These are phyloP conservation scores for Subanguina moxae DNA, from an alignment of 1,140 invertebrate species.

Conservation along the genomic window DNA sequence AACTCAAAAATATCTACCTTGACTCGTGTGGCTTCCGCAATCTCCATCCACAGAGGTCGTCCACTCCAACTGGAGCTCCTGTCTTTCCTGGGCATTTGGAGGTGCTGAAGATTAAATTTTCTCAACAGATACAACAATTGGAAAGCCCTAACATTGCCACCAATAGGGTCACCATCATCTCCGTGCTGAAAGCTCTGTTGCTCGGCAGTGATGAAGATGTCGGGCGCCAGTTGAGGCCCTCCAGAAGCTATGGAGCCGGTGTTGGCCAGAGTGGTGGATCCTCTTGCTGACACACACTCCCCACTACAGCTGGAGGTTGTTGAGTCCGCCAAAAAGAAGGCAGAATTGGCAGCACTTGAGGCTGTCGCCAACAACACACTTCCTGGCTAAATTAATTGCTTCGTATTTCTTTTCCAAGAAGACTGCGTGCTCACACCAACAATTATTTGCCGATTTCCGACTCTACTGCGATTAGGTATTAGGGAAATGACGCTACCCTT, in stretches of 20 bases:
- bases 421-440: too few species aligned
- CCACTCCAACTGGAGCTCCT: slow-evolving; percentile 64
- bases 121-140: not conserved
- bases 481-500: too few species aligned
- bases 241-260: not conserved
- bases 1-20: slow-evolving; percentile 28
- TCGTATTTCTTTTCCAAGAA: too few species aligned
- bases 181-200: slow-evolving; percentile 3
- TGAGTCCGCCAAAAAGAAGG: not conserved
- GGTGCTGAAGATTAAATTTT: slow-evolving; percentile 27
- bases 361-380: slow-evolving; percentile 11
- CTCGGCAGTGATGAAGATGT: slow-evolving; percentile 55
- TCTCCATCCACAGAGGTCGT: slow-evolving; percentile 71
- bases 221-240: slow-evolving; percentile 33
- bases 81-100: slow-evolving; percentile 56
- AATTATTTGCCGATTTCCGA: too few species aligned
- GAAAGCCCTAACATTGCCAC: slow-evolving; percentile 51
- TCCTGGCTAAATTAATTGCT: too few species aligned
- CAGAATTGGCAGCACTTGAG: not conserved
- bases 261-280: slow-evolving; percentile 11
- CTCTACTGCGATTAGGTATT: too few species aligned
- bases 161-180: slow-evolving; percentile 55
- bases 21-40: slow-evolving; percentile 55
- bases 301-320: not conserved
- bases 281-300: not conserved